Base-by-base conservation (phyloP, 1,140 invertebrate species). In the Steinernema khuongi region DNA sequence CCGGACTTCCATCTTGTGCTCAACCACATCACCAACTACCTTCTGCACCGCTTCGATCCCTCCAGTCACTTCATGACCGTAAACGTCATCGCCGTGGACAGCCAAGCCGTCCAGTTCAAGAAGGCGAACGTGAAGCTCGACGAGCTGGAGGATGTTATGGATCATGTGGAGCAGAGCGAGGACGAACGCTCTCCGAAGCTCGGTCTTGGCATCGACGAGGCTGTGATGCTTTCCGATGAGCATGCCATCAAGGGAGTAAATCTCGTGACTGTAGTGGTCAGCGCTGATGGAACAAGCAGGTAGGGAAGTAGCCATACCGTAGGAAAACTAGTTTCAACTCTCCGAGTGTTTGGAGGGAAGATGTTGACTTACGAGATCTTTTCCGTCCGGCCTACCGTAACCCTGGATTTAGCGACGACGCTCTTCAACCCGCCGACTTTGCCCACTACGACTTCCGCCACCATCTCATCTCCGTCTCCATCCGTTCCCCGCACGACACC, bases 271-370 rank as follows among this genome's bases (percentile, higher is more conserved):
- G 36, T 82, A 1, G 71, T 82, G 60, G 74, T 82, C 44, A 82
- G 81, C 72, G 41, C 80, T 14, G 80, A 82, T 66, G 80, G 80
- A 26, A 78, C 78, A 22, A 81, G 77, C 77, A 81, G 79, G 75
- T 76, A 43, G 76, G 44, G 31, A 17, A 60, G 68, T 76, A 18
- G 71, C n/a, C 19, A n/a, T 74, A 29, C 50, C 71, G 73, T 44
- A 22, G 41, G 2, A 69, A 69, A 18, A 22, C 22, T n/a, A n/a
- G 36, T 41, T 41, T 41, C 36, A 41, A 11, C 36, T 41, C 7
- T n/a, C n/a, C n/a, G n/a, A n/a, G n/a, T n/a, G n/a, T n/a, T n/a
- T 41, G n/a, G 36, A n/a, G 7, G 36, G 36, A 41, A 41, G 36
- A 41, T n/a, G 36, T 41, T 41, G 36, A 41, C 36, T 41, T 41